Conservation (phyloP, 2,113 vertebrate species). For the Genyomyrus donnyi region DNA sequence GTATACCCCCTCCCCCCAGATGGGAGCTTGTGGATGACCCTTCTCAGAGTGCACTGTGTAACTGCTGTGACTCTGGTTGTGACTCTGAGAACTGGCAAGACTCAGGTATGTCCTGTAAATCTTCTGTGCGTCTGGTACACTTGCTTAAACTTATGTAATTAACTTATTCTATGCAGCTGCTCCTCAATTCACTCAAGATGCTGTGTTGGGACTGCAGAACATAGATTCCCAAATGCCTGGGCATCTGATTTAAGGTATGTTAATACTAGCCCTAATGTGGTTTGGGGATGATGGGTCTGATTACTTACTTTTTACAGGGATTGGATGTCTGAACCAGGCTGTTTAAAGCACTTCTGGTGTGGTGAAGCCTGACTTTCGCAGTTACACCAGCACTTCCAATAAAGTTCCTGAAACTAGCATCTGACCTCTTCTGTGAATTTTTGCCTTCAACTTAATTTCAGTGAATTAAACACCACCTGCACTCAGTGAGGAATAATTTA, state of each 20-base stretch:
- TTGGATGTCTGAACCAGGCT: background rate
- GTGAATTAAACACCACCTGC: background rate
- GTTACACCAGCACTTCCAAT: background rate
- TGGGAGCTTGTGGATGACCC: slow-evolving; percentile 40
- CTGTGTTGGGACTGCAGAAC: slow-evolving; percentile 48
- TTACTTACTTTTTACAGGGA: background rate
- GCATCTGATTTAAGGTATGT: background rate
- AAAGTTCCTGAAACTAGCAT: background rate
- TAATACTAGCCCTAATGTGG: background rate
- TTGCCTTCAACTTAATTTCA: background rate
- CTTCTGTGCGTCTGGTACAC: too few relatives aligned
- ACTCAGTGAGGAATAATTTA: background rate
- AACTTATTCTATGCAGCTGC: slow-evolving; percentile 18
- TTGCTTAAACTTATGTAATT: background rate
- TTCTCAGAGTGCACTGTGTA: slow-evolving; percentile 22
- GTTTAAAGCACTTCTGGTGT: background rate
- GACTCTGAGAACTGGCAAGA: background rate
- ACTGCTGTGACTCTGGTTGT: slow-evolving; percentile 36
- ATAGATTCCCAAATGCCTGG: background rate
- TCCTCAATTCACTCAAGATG: slow-evolving; percentile 16
- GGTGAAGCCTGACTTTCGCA: background rate
- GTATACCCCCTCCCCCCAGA: background rate
- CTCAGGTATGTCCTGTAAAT: background rate
- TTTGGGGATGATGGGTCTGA: background rate
- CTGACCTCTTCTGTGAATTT: background rate